Evolutionary conservation across 2,888 invertebrate species (phyloP), one percentile per base, ranked within the genome.

Genomic region (Chironomus riparius): DNA sequence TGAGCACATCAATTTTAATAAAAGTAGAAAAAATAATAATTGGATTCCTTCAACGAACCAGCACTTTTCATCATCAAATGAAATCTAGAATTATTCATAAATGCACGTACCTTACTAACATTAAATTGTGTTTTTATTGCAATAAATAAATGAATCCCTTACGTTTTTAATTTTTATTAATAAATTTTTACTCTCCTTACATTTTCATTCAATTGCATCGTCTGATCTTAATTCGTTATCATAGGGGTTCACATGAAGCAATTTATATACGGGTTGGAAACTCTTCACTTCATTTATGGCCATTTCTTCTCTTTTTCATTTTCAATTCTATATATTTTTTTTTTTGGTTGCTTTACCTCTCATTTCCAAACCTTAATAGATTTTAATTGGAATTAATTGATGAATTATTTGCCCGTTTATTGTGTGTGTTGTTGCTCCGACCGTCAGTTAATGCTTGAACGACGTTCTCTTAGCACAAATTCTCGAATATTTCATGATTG

Each of bases 311-410:
- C n/a, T 15, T 68, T 12, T 65, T 12, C n/a, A 22, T 62, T 28
- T 15, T 48, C 47, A 22, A 38, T 38, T 62, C 12, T 71, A 3
- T 56, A 4, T 24, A n/a, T n/a, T n/a, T n/a, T n/a, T n/a, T 1
- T 62, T 38, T 73, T 73, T 62, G 28, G 62, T 47, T 74, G 65
- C 65, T 65, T 65, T 65, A 65, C 65, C 65, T 65, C 65, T 65
- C 65, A 24, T 74, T 74, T 68, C 22, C 62, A 22, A 74, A 68
- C 74, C 74, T 74, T 74, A 74, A 74, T 74, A 68, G 74, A 68
- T 47, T 48, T 74, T 74, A 74, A 74, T 74, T 68, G 68, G 48
- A 68, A 68, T 74, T 74, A 74, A 74, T 74, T 74, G 74, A 74
- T 74, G 74, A 74, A 74, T 74, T 68, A 68, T 74, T 74, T 74